Conservation (phyloP, 2,113 vertebrate species). For the Pollachius pollachius region DNA sequence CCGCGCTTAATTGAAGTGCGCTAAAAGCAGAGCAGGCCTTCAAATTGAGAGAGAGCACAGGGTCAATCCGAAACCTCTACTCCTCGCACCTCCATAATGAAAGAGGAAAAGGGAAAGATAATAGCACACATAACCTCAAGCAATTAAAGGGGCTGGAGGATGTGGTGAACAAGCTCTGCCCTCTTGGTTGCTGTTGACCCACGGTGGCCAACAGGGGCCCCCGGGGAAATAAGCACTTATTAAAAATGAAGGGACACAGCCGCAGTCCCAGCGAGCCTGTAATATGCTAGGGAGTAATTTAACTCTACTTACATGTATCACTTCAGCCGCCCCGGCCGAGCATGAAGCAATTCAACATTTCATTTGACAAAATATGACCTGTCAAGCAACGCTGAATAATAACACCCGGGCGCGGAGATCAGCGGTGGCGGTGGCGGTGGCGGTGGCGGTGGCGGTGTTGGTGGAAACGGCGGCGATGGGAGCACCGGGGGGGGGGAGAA, state of each 20-base stretch:
- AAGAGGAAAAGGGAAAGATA: slow-evolving; percentile 75
- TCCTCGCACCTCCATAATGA: slow-evolving; percentile 71
- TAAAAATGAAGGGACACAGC: slow-evolving; percentile 75
- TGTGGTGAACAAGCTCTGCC: slow-evolving; percentile 77
- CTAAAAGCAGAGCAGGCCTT: slow-evolving; percentile 68
- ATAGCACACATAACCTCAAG: slow-evolving; percentile 75
- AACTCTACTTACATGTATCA: slow-evolving; percentile 77
- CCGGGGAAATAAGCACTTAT: slow-evolving; percentile 76
- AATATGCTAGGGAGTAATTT: slow-evolving; percentile 76
- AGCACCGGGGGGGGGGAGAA: no score
- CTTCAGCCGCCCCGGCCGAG: slow-evolving; percentile 60
- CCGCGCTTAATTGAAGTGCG: slow-evolving; percentile 69
- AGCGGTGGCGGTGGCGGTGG: slow-evolving; percentile 23
- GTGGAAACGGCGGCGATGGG: not conserved
- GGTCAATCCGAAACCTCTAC: slow-evolving; percentile 66
- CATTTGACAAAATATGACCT: slow-evolving; percentile 76
- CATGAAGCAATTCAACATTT: slow-evolving; percentile 74
- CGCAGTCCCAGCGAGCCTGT: slow-evolving; percentile 71
- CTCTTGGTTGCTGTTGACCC: slow-evolving; percentile 77
- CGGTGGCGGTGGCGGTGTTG: no score
- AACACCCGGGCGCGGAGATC: slow-evolving; percentile 60
- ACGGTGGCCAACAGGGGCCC: slow-evolving; percentile 69
- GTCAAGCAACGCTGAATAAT: slow-evolving; percentile 72
- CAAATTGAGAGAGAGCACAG: slow-evolving; percentile 71
- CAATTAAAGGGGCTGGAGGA: slow-evolving; percentile 74